These are phyloP conservation scores for Ceraclea dissimilis DNA, from an alignment of 2,888 invertebrate species.

Conservation along the genomic window DNA sequence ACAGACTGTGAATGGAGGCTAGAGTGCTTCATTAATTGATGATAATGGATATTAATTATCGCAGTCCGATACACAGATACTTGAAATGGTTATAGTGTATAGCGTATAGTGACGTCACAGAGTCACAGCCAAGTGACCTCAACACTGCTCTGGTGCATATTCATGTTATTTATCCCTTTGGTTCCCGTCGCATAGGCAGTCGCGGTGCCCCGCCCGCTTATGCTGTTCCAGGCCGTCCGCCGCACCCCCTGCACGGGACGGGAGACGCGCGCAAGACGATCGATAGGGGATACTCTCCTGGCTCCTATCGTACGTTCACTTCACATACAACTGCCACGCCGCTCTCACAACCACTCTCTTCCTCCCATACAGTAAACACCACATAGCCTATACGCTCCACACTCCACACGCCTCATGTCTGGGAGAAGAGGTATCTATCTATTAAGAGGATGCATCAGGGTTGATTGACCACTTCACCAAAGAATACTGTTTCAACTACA, in stretches of 20 bases:
- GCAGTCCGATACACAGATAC: too few relatives aligned
- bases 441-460: too few relatives aligned
- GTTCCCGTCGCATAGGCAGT: neutral
- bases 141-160: neutral
- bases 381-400: too few relatives aligned
- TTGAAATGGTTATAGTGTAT: too few relatives aligned
- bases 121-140: neutral
- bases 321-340: too few relatives aligned
- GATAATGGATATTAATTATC: too few relatives aligned
- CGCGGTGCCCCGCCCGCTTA: neutral
- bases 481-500: too few relatives aligned
- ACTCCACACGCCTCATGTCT: too few relatives aligned
- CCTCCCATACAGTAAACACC: neutral
- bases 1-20: too few relatives aligned
- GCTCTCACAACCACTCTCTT: neutral
- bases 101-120: neutral
- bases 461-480: too few relatives aligned
- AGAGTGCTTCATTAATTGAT: too few relatives aligned
- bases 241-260: neutral
- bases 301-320: neutral
- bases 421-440: too few relatives aligned
- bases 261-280: conserved; percentile 1
- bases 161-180: neutral
- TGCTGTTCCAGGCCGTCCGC: neutral
- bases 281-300: neutral